These are phyloP conservation scores for Capitulum mitella DNA, from an alignment of 2,888 invertebrate genomes.

Conservation along the genomic window DNA sequence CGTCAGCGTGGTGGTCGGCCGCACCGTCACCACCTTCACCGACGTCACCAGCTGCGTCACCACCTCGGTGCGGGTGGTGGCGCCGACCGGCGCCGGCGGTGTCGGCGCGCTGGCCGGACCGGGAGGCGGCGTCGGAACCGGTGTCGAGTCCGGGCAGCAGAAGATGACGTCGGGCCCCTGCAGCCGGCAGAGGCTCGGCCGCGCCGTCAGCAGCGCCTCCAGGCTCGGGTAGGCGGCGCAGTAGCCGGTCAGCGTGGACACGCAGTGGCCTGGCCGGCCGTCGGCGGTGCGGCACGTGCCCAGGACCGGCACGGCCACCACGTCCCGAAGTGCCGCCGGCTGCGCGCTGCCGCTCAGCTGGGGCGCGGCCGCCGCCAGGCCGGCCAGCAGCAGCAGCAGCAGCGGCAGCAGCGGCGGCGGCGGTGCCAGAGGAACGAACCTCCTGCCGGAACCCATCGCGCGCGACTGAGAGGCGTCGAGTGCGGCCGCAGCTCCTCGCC, in stretches of 20 bases:
- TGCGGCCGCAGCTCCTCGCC: too few relatives aligned
- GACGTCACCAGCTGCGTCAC: not conserved
- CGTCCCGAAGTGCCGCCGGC: not conserved
- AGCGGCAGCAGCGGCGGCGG: too few relatives aligned
- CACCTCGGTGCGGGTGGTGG: not conserved
- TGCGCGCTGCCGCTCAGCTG: too few relatives aligned
- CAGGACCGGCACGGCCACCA: not conserved
- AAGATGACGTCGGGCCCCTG: not conserved
- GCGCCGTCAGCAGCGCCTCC: not conserved
- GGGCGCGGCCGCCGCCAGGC: too few relatives aligned
- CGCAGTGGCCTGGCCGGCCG: not conserved
- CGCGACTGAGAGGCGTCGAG: too few relatives aligned
- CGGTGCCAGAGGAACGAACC: too few relatives aligned
- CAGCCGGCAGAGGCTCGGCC: not conserved
- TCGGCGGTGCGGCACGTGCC: not conserved
- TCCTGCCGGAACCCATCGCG: too few relatives aligned
- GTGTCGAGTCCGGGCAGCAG: not conserved
- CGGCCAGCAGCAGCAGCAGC: too few relatives aligned
- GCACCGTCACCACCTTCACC: not conserved
- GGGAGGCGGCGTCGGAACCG: not conserved
- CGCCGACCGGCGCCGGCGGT: not conserved
- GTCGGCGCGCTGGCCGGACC: not conserved
- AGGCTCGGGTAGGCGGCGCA: not conserved
- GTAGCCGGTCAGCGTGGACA: not conserved
- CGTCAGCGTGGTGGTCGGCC: not conserved